phyloP scores from a whole-genome alignment of 2,113 vertebrate species.

The Todiramphus saurophagus region DNA sequence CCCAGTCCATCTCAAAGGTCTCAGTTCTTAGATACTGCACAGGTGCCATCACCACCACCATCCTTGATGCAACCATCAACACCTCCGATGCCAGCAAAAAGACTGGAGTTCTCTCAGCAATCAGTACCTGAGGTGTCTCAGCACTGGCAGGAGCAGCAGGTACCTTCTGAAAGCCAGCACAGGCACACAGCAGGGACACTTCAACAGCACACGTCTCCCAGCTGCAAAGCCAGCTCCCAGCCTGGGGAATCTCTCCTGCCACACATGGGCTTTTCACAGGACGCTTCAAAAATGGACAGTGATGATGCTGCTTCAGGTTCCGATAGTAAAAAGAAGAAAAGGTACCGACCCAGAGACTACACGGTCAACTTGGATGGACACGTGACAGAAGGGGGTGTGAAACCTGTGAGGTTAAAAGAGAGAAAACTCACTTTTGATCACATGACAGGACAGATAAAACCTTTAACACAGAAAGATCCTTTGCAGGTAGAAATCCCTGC shows the following conservation, averaged over 20 bases:
- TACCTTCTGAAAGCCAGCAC: conserved; percentile 72
- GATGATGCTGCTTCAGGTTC: conserved; percentile 75
- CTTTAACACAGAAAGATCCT: conserved; percentile 82
- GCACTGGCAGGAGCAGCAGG: conserved; percentile 80
- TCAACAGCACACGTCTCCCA: conserved; percentile 61
- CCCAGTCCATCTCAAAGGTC: conserved; percentile 83
- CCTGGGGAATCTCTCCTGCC: conserved; percentile 56
- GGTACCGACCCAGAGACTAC: conserved; percentile 82
- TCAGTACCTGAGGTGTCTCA: conserved; percentile 54
- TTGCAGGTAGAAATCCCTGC: conserved; percentile 73
- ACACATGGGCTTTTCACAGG: conserved; percentile 68
- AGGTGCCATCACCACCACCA: conserved; percentile 75
- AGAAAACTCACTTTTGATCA: conserved; percentile 90
- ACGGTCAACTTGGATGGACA: conserved; percentile 79
- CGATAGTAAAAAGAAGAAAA: conserved; percentile 86
- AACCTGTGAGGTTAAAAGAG: conserved; percentile 91
- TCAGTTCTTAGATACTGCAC: conserved; percentile 72
- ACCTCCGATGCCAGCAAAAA: conserved; percentile 70
- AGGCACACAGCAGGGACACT: conserved; percentile 68
- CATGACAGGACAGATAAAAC: conserved; percentile 89
- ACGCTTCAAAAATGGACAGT: conserved; percentile 74
- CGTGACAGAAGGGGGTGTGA: conserved; percentile 77
- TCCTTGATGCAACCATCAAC: conserved; percentile 74
- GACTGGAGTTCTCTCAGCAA: conserved; percentile 72
- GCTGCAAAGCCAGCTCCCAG: conserved; percentile 62